These are phyloP conservation scores for Atherinosoma microstoma DNA, from an alignment of 2,797 vertebrate species.

Conservation along the genomic window DNA sequence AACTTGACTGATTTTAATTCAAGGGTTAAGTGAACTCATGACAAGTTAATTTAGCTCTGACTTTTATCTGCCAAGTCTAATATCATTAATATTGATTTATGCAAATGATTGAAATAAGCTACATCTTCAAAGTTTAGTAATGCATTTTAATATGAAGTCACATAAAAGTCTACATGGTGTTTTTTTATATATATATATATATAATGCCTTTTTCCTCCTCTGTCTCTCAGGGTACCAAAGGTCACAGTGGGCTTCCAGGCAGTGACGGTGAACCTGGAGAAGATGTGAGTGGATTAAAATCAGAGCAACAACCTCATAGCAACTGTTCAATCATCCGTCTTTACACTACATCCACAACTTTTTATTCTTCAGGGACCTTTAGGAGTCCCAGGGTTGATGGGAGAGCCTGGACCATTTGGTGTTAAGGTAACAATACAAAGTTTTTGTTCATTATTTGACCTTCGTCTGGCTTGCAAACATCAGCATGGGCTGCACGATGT, in stretches of 20 bases:
- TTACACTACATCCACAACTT: neutral
- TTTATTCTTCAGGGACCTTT: conserved; percentile 59
- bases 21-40: neutral
- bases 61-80: too few relatives aligned
- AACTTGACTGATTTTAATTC: neutral
- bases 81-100: neutral
- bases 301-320: neutral
- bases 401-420: conserved; percentile 70
- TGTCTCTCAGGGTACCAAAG: conserved; percentile 62
- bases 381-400: conserved; percentile 71
- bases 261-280: conserved; percentile 79
- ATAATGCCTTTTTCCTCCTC: neutral
- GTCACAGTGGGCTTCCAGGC: conserved; percentile 68
- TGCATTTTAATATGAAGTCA: neutral
- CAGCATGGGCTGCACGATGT: neutral
- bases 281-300: conserved; percentile 61
- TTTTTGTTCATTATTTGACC: neutral
- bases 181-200: neutral
- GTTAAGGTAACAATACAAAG: conserved; percentile 51
- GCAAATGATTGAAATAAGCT: neutral
- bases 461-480: neutral
- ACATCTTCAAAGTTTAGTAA: neutral
- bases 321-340: neutral
- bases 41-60: neutral
- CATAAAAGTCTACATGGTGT: neutral